Evolutionary conservation across 2,888 invertebrate genomes (phyloP).

Genomic region (Pharmacophagus antenor): DNA sequence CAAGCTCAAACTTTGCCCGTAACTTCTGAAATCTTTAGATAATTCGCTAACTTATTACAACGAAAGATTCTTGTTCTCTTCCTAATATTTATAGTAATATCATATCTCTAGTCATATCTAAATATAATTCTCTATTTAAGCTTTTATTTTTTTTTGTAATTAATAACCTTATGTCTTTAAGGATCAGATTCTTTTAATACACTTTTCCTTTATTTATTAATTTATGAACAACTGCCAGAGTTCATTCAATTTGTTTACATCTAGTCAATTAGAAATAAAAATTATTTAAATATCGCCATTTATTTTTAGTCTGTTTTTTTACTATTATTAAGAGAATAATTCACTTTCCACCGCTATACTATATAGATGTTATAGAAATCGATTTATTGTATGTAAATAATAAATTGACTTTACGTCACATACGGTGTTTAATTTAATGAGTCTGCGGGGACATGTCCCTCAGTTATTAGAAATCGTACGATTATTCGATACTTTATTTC

Average conservation of each 20-base stretch:
- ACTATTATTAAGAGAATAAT: conserved; percentile 32
- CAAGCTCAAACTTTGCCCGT: conserved; percentile 50
- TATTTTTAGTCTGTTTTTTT: conserved; percentile 22
- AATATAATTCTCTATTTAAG: conserved; percentile 43
- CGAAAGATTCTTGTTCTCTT: conserved; percentile 56
- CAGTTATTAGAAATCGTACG: neutral
- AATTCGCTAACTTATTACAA: conserved; percentile 54
- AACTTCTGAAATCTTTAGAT: conserved; percentile 57
- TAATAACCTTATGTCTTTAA: neutral
- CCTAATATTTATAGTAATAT: conserved; percentile 58
- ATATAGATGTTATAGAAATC: conserved; percentile 45
- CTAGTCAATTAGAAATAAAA: conserved; percentile 13
- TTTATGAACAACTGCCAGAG: conserved; percentile 19
- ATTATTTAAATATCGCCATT: neutral
- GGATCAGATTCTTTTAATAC: neutral
- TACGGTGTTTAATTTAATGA: conserved; percentile 40
- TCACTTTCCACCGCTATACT: conserved; percentile 53
- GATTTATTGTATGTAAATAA: conserved; percentile 71
- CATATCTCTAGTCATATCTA: conserved; percentile 77
- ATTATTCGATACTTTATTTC: neutral
- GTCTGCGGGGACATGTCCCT: neutral
- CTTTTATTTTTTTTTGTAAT: conserved; percentile 1
- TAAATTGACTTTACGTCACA: conserved; percentile 29
- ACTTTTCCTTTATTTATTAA: neutral
- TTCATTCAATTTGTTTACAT: neutral